Evolutionary conservation across 2,113 vertebrate genomes (phyloP).

Genomic region (human): DNA sequence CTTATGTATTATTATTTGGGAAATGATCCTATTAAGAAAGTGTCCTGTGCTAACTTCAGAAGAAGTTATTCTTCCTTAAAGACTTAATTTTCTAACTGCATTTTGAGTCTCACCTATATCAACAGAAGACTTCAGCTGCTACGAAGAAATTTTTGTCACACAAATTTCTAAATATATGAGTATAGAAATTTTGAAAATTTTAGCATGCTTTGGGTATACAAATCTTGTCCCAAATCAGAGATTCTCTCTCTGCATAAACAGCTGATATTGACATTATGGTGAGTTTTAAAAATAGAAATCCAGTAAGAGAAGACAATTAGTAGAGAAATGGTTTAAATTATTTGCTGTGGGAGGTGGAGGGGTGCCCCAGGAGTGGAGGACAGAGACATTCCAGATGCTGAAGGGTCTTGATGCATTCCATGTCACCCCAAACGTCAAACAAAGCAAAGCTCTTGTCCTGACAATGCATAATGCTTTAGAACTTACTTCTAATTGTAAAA

Average conservation of each 20-base stretch:
- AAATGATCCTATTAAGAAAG: not conserved
- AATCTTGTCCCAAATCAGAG: slow-evolving; percentile 7
- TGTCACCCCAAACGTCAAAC: not conserved
- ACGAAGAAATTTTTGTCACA: not conserved
- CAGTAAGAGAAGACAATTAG: not conserved
- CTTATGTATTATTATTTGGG: not conserved
- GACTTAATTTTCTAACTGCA: slow-evolving; percentile 33
- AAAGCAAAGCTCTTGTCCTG: not conserved
- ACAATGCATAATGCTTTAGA: not conserved
- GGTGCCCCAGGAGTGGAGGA: not conserved
- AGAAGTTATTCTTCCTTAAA: slow-evolving; percentile 18
- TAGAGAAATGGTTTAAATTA: slow-evolving; percentile 15
- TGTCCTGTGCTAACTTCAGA: not conserved
- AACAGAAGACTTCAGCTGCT: not conserved
- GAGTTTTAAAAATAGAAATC: slow-evolving; percentile 43
- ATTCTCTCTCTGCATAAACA: slow-evolving; percentile 28
- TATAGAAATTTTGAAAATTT: slow-evolving; percentile 29
- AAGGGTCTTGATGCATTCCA: not conserved
- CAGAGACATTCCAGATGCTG: not conserved
- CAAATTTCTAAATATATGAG: not conserved
- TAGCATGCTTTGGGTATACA: not conserved
- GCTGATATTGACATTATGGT: not conserved
- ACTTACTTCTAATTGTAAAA: slow-evolving; percentile 16
- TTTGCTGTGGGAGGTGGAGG: not conserved
- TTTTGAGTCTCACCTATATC: not conserved